phyloP scores from a whole-genome alignment of 1,140 invertebrate genomes.

The Drosophila tristis region DNA sequence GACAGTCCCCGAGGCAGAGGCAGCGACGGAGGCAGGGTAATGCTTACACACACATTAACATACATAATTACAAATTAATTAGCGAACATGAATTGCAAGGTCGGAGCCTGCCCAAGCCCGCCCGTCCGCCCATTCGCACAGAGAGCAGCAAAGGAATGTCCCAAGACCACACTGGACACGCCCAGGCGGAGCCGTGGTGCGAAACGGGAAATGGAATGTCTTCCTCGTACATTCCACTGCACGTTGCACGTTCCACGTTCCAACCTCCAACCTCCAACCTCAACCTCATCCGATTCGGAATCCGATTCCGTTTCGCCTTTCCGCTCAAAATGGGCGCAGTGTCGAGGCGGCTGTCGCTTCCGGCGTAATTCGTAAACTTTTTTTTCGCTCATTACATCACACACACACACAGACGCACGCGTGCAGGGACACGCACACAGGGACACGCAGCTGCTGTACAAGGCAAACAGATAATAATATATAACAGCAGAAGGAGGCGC shows the following conservation, averaged over 20 bases:
- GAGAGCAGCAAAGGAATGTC: not conserved
- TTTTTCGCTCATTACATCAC: constrained; percentile 61
- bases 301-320: constrained; percentile 42
- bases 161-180: constrained; percentile 1
- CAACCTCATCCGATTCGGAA: constrained; percentile 35
- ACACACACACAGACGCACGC: constrained; percentile 25
- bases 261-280: constrained; percentile 8
- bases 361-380: constrained; percentile 68
- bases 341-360: constrained; percentile 71
- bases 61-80: constrained; percentile 82
- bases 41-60: constrained; percentile 69
- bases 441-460: constrained; percentile 39
- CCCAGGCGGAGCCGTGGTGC: constrained; percentile 1
- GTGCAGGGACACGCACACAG: constrained; percentile 12
- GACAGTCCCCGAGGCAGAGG: not conserved
- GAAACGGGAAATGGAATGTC: too few species aligned
- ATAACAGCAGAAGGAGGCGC: constrained; percentile 6
- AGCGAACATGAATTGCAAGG: constrained; percentile 77
- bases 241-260: not conserved
- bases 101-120: constrained; percentile 19
- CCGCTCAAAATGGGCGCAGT: constrained; percentile 52
- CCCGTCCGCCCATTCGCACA: too few species aligned
- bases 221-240: too few species aligned
- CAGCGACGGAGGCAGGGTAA: too few species aligned
- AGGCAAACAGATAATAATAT: constrained; percentile 51